Evolutionary conservation across 2,113 vertebrate species (phyloP), one percentile per base, ranked within the genome.

Genomic region (Conger conger): DNA sequence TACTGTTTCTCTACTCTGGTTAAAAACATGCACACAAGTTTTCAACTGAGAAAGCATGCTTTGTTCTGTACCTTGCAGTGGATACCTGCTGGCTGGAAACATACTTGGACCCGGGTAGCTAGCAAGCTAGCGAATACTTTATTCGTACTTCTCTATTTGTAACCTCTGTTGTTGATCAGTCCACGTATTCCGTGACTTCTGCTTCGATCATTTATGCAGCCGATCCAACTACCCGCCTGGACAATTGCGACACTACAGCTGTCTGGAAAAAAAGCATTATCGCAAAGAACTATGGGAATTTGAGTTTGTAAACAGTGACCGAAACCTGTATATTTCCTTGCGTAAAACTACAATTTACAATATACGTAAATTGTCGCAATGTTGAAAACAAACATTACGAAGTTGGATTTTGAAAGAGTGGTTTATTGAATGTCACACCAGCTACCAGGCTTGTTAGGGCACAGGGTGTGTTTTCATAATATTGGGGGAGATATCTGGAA

Each of bases 41-140:
- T 37, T 40, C 37, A 20, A 77, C 68, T 73, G 8, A 73, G 2
- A 27, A 33, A 63, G 57, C 57, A 27, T 63, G 57, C 20, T 73
- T 13, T 73, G 68, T 73, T n/a, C 68, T 33, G n/a, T 73, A 95
- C 95, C 94, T 93, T 91, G 91, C 77, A 91, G 80, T 1, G 93
- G 88, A 79, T 93, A 94, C 91, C 94, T 94, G 91, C 91, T 87
- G 23, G 92, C 94, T 85, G 93, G 93, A 87, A 96, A 93, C 95
- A 96, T 96, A 37, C 36, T 77, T 7, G 53, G 33, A 40, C n/a
- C 76, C 35, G 63, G 45, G 27, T 36, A 18, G 80, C 17, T 85
- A 45, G 76, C 27, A 68, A 82, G 78, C 16, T 9, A 57, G 6
- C 27, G 27, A 53, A 35, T 84, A 38, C 77, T 40, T n/a, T 27